Base-by-base conservation (phyloP, 2,888 invertebrate species). In the Drosophila bunnanda region DNA sequence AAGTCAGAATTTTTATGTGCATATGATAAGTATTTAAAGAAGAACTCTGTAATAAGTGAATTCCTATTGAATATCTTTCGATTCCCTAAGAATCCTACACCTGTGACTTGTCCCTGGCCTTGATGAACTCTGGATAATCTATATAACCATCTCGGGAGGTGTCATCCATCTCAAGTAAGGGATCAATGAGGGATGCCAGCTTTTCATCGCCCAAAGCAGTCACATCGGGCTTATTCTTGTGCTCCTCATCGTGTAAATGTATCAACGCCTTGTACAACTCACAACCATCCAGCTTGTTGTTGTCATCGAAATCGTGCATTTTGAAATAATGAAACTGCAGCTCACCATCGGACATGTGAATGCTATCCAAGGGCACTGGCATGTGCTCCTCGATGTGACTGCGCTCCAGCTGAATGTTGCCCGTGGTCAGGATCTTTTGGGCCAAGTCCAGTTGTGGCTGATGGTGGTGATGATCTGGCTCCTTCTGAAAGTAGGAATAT, bases 261-360 rank as follows among this genome's bases (percentile, higher is more conserved):
- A 98, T 98, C 1, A 99, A 94, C 0, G 98, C 98, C 91, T 98
- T 98, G 83, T 98, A 98, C 22, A 99, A 93, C 93, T 99, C 99
- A 92, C 98, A 97, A 5, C 99, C 99, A 91, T 99, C 99, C 70
- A 99, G 91, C 89, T 97, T 97, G 90, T 98, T 98, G 90, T 99
- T 98, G 85, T 98, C 98, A 91, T 99, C 98, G 4, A 98, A 96
- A 92, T 99, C 99, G 82, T 99, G 98, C 97, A 99, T 98, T 93
- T 98, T 99, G 93, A 99, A 99, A 91, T 98, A 99, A 90, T 98
- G 98, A 91, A 98, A 98, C 92, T 98, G 98, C 1, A 99, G 92
- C 91, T 99, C 98, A 86, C 98, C 97, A 60, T 98, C 98, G 0
- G 97, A 95, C 98, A 99, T 98, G 93, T 97, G 97, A 57, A 96